A percentile compares a stretch with the other conserved stretches of the same genome.
Evolutionary conservation across 2,797 vertebrate species (phyloP).

Genomic region (Lophotriccus pileatus): DNA sequence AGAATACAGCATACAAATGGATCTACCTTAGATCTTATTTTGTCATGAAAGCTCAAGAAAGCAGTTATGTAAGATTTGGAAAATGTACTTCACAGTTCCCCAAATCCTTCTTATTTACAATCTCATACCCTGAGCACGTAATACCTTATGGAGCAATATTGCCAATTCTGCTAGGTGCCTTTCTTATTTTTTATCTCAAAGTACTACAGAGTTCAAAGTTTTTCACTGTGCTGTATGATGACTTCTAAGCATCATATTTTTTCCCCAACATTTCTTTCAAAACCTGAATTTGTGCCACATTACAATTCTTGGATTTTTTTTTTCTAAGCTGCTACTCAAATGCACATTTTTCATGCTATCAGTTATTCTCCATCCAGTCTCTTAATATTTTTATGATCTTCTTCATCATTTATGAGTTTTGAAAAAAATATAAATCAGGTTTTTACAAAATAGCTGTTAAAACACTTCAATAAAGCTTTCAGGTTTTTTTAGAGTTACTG

Average conservation of each 20-base stretch:
- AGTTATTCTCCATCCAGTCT: neutral
- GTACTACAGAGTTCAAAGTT: neutral
- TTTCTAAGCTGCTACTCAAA: neutral
- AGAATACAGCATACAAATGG: neutral
- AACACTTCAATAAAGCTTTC: neutral
- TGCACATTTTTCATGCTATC: neutral
- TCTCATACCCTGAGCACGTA: neutral
- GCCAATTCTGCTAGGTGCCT: neutral
- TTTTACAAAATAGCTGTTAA: neutral
- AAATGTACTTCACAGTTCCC: neutral
- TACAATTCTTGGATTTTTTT: neutral
- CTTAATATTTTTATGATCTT: neutral
- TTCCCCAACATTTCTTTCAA: neutral
- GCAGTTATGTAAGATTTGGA: neutral
- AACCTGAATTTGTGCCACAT: neutral
- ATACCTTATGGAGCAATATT: neutral
- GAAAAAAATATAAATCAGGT: neutral
- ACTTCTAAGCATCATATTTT: neutral
- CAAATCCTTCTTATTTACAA: neutral
- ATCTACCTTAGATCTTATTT: neutral
- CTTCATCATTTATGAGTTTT: neutral
- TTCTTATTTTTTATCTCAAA: neutral
- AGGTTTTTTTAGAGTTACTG: neutral
- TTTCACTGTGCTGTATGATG: neutral
- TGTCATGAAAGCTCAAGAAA: neutral